Conservation (phyloP, 2,113 vertebrate genomes). For the Dromiciops gliroides region DNA sequence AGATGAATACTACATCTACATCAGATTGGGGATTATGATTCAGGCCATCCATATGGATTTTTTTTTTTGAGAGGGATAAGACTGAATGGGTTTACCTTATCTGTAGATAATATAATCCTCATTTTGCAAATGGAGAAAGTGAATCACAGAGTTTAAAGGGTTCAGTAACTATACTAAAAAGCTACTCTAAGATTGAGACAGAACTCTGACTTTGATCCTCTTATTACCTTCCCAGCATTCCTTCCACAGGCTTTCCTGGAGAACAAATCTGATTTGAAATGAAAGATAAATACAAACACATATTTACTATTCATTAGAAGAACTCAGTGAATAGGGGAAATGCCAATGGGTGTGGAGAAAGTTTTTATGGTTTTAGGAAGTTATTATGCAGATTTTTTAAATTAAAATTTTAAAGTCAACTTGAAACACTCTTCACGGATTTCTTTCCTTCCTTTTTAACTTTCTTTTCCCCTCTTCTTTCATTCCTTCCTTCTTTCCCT, state of each 20-base stretch:
- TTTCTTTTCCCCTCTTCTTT: neutral
- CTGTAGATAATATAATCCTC: constrained; percentile 25
- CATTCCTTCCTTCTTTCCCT: neutral
- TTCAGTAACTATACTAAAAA: neutral
- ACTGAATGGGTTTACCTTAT: neutral
- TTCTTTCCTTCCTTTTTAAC: neutral
- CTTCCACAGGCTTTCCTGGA: neutral
- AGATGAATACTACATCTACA: neutral
- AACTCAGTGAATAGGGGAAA: neutral
- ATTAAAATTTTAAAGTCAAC: neutral
- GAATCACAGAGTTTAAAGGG: neutral
- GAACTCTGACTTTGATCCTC: constrained; percentile 6
- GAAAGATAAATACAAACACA: neutral
- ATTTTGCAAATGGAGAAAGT: neutral
- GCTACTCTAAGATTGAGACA: neutral
- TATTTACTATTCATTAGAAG: neutral
- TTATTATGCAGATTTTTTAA: neutral
- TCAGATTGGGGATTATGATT: neutral
- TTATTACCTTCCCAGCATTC: constrained; percentile 11
- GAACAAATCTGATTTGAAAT: neutral
- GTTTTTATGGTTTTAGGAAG: neutral
- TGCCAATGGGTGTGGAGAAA: neutral
- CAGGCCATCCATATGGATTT: neutral
- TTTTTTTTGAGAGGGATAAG: neutral
- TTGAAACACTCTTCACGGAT: neutral